Evolutionary conservation across 1,140 invertebrate genomes (phyloP).

Genomic region (Drosophila rufa): DNA sequence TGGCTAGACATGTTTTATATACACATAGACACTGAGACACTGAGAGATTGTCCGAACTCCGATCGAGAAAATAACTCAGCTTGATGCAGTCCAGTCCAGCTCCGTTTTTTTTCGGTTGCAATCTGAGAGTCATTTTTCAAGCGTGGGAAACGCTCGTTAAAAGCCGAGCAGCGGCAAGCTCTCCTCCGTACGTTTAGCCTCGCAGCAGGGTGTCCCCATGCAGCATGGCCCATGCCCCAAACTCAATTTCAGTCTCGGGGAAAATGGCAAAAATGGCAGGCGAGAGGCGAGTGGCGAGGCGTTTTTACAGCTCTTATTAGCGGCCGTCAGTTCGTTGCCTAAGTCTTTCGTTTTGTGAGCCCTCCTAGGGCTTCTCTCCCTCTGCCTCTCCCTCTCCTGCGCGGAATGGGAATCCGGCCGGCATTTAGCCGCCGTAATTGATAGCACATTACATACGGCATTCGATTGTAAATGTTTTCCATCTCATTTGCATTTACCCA

Average conservation of each 20-base stretch:
- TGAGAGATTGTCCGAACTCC: slow-evolving; percentile 8
- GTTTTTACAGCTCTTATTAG: slow-evolving; percentile 27
- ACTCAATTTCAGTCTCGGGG: neutral
- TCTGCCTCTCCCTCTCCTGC: neutral
- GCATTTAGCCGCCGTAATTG: slow-evolving; percentile 42
- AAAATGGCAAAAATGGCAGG: slow-evolving; percentile 5
- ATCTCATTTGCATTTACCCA: slow-evolving; percentile 40
- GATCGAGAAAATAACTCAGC: slow-evolving; percentile 10
- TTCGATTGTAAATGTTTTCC: slow-evolving; percentile 21
- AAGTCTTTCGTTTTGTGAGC: slow-evolving; percentile 64
- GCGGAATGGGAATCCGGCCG: neutral
- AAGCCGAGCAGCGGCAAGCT: slow-evolving; percentile 10
- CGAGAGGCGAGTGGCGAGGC: slow-evolving; percentile 17
- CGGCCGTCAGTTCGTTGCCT: slow-evolving; percentile 64
- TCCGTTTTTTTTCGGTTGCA: neutral
- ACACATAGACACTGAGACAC: slow-evolving; percentile 4
- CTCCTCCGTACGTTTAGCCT: too few species aligned
- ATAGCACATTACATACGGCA: slow-evolving; percentile 30
- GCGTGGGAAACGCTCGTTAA: slow-evolving; percentile 42
- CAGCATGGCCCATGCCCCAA: neutral
- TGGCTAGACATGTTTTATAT: slow-evolving; percentile 60
- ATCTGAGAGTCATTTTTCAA: slow-evolving; percentile 40
- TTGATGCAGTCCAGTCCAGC: slow-evolving; percentile 8
- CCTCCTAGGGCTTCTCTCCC: slow-evolving; percentile 17
- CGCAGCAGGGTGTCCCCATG: slow-evolving; percentile 4